Conservation (phyloP, 2,888 invertebrate genomes). For the Drosophila infuscata region DNA sequence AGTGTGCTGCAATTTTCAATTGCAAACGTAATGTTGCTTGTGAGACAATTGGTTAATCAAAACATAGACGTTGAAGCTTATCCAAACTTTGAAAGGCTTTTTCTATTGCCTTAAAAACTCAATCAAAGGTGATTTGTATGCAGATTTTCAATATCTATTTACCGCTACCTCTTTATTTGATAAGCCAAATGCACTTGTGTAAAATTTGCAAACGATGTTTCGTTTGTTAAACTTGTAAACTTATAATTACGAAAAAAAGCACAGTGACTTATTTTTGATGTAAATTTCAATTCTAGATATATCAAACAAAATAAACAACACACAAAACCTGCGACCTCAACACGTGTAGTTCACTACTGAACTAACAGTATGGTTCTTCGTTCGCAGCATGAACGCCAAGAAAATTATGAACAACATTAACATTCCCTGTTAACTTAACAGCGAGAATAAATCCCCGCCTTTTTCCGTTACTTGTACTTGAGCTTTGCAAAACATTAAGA, state of each 20-base stretch:
- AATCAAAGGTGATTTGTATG: conserved; percentile 11
- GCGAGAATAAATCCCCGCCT: not conserved
- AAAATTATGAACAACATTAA: conserved; percentile 5
- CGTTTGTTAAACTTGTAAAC: conserved; percentile 29
- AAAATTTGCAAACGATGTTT: conserved; percentile 31
- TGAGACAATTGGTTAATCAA: not conserved
- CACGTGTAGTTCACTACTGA: conserved; percentile 44
- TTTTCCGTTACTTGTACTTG: not conserved
- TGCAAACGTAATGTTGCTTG: conserved; percentile 8
- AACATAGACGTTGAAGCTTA: not conserved
- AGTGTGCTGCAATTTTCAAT: conserved; percentile 24
- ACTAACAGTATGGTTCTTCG: conserved; percentile 21
- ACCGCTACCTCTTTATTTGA: conserved; percentile 12
- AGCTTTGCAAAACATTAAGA: not conserved
- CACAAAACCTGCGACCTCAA: conserved; percentile 40
- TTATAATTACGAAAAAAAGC: conserved; percentile 23
- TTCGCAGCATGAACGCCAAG: conserved; percentile 1
- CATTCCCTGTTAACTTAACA: conserved; percentile 26
- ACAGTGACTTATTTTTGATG: conserved; percentile 39
- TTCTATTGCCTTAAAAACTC: not conserved
- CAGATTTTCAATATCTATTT: conserved; percentile 19
- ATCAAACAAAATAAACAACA: conserved; percentile 45
- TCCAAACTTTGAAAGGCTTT: not conserved
- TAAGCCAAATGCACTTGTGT: conserved; percentile 19
- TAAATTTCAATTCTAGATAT: conserved; percentile 50